Conservation (phyloP, 2,797 vertebrate species). For the Philypnodon macrostomus region DNA sequence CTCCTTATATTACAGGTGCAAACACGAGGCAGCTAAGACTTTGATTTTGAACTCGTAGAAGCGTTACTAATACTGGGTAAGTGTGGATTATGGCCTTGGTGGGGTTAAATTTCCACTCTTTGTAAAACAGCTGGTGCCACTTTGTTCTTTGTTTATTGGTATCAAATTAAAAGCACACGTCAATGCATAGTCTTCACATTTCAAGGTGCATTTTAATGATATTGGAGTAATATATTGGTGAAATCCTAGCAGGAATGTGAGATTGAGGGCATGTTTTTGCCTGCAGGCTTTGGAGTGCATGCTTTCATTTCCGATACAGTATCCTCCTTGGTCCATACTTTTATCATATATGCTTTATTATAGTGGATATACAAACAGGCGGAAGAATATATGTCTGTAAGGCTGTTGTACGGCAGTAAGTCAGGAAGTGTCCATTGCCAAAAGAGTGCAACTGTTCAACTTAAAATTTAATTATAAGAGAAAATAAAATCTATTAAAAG, state of each 20-base stretch:
- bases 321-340: constrained; percentile 43
- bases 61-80: too few relatives aligned
- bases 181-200: constrained; percentile 57
- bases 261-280: constrained; percentile 36
- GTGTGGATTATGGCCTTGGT: not conserved
- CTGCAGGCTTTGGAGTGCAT: constrained; percentile 47
- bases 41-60: too few relatives aligned
- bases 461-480: too few relatives aligned
- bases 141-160: constrained; percentile 48
- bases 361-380: constrained; percentile 9
- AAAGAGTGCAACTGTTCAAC: too few relatives aligned
- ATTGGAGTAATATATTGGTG: constrained; percentile 41
- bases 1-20: constrained; percentile 44
- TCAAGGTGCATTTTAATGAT: constrained; percentile 54
- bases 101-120: not conserved
- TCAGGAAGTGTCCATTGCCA: too few relatives aligned
- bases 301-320: constrained; percentile 67
- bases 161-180: constrained; percentile 49
- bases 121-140: constrained; percentile 48
- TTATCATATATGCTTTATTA: constrained; percentile 42
- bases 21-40: not conserved
- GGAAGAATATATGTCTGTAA: too few relatives aligned
- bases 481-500: too few relatives aligned
- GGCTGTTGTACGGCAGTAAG: too few relatives aligned
- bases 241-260: constrained; percentile 52